phyloP scores from a whole-genome alignment of 2,888 invertebrate genomes.

The Meiosimyza decipiens region DNA sequence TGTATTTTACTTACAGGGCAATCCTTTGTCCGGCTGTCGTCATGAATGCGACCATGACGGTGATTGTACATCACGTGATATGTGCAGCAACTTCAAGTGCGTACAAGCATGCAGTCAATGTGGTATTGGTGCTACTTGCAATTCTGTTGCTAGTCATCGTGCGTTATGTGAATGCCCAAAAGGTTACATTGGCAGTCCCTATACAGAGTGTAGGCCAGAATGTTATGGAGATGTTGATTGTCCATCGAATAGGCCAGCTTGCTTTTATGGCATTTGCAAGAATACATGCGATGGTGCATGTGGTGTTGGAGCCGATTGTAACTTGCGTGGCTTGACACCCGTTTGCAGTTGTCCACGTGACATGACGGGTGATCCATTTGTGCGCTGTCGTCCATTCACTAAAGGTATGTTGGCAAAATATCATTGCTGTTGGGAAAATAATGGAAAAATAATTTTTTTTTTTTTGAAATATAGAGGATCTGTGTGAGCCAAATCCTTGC shows the following conservation, averaged over 20 bases:
- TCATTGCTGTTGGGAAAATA: no score
- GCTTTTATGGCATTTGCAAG: slow-evolving; percentile 83
- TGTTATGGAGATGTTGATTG: slow-evolving; percentile 85
- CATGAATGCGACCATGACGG: slow-evolving; percentile 85
- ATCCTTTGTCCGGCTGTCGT: slow-evolving; percentile 80
- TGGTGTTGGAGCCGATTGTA: slow-evolving; percentile 82
- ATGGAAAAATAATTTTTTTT: background rate
- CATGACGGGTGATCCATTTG: slow-evolving; percentile 89
- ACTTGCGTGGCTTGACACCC: slow-evolving; percentile 79
- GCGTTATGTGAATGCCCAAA: slow-evolving; percentile 84
- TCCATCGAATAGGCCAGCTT: slow-evolving; percentile 80
- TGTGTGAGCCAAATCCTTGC: slow-evolving; percentile 90
- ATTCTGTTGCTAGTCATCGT: slow-evolving; percentile 78
- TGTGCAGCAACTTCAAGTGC: slow-evolving; percentile 80
- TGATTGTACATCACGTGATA: slow-evolving; percentile 77
- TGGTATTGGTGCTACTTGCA: slow-evolving; percentile 82
- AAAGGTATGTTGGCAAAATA: slow-evolving; percentile 70
- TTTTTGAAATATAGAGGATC: slow-evolving; percentile 72
- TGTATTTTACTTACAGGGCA: slow-evolving; percentile 69
- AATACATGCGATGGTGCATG: slow-evolving; percentile 87
- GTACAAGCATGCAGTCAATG: slow-evolving; percentile 81
- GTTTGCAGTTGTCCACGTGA: slow-evolving; percentile 88
- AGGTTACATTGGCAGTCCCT: slow-evolving; percentile 84
- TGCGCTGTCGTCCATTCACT: slow-evolving; percentile 82
- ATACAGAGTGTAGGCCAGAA: slow-evolving; percentile 81